Conservation (phyloP, 92 coral and sea anemone genomes). For the Pocillopora grandis region DNA sequence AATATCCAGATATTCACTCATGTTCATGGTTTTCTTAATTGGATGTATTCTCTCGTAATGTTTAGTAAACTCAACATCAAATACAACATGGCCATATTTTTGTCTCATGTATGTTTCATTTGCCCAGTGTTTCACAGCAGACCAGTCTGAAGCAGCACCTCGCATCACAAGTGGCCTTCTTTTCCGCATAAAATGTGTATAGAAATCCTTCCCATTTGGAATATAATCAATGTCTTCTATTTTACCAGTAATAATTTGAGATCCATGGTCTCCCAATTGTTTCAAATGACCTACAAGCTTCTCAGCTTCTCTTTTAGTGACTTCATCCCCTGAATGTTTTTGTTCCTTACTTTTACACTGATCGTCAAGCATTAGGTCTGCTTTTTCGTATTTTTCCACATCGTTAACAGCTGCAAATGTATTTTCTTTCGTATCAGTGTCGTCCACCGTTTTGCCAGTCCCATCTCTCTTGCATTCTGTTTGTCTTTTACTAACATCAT, state of each 20-base stretch:
- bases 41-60: constrained; percentile 79
- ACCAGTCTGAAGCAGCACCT: constrained; percentile 83
- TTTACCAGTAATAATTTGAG: constrained; percentile 50
- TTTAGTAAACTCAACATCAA: constrained; percentile 89
- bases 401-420: neutral
- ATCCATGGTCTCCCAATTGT: constrained; percentile 90
- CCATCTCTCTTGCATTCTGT: neutral
- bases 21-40: constrained; percentile 79
- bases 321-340: neutral
- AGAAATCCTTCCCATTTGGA: constrained; percentile 89
- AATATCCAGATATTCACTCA: constrained; percentile 80
- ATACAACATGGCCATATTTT: constrained; percentile 80
- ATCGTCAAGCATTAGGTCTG: neutral
- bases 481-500: neutral
- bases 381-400: neutral
- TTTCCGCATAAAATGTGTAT: constrained; percentile 79
- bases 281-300: constrained; percentile 74
- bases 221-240: constrained; percentile 87
- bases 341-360: neutral
- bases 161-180: constrained; percentile 80
- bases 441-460: neutral
- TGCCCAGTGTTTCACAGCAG: constrained; percentile 82
- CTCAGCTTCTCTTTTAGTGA: neutral
- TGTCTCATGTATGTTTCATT: constrained; percentile 82
- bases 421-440: neutral